These are phyloP conservation scores for Coracopsis vasa DNA, from an alignment of 2,113 vertebrate genomes.

Conservation along the genomic window DNA sequence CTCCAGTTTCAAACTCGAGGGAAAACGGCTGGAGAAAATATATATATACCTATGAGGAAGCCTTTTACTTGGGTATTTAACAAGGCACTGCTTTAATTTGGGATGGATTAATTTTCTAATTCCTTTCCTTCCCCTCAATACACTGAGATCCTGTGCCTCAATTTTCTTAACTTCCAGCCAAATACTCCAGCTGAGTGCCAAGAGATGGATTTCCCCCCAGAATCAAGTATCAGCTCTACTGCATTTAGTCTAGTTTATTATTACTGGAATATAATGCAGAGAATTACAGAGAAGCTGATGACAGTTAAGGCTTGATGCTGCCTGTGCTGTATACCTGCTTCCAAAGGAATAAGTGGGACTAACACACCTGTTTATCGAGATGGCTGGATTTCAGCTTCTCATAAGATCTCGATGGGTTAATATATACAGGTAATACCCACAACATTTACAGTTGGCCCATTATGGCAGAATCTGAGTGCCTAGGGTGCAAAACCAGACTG, in stretches of 20 bases:
- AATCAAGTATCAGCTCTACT: neutral
- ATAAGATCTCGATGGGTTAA: neutral
- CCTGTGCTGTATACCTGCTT: neutral
- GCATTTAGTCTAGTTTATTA: neutral
- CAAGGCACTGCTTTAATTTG: neutral
- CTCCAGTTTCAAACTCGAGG: neutral
- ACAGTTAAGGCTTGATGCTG: neutral
- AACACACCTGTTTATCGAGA: neutral
- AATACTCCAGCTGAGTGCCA: neutral
- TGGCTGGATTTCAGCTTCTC: neutral
- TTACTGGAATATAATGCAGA: neutral
- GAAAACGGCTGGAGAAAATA: neutral
- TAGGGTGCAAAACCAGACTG: neutral
- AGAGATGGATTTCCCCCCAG: neutral
- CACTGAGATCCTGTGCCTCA: neutral
- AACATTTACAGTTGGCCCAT: neutral
- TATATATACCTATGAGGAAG: rapidly evolving
- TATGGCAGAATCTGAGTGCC: neutral
- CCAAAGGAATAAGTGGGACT: neutral
- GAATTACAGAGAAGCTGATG: neutral
- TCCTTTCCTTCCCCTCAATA: neutral
- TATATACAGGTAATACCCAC: neutral
- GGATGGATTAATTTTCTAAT: neutral
- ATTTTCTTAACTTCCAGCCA: neutral
- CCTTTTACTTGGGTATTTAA: neutral